These are phyloP conservation scores for Drosophila pegasa DNA, from an alignment of 2,888 invertebrate genomes.

Conservation along the genomic window DNA sequence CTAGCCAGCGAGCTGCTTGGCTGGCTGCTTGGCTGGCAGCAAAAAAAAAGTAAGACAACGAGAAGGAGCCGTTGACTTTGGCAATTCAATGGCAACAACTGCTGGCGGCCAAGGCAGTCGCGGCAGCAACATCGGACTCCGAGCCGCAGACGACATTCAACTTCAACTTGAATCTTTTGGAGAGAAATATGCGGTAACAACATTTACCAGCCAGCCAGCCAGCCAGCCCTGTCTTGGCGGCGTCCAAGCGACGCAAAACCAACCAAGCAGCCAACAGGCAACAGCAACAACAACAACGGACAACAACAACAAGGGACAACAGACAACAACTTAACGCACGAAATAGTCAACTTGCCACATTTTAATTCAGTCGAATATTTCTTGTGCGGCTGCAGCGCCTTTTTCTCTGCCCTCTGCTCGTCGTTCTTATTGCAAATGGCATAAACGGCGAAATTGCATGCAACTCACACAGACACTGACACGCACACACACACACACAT, in stretches of 20 bases:
- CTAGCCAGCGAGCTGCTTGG: constrained; percentile 19
- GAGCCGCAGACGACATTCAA: constrained; percentile 68
- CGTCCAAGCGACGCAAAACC: constrained; percentile 34
- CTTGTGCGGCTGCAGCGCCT: constrained; percentile 33
- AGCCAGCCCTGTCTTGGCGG: constrained; percentile 37
- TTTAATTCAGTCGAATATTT: constrained; percentile 80
- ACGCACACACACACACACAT: constrained; percentile 16
- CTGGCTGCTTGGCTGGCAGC: constrained; percentile 14
- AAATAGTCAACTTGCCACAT: constrained; percentile 81
- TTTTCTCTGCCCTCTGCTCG: constrained; percentile 22
- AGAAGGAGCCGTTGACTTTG: constrained; percentile 72
- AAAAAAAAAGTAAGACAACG: constrained; percentile 13
- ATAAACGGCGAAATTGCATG: constrained; percentile 71
- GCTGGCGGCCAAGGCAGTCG: constrained; percentile 33
- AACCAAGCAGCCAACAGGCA: constrained; percentile 41
- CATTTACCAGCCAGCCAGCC: constrained; percentile 61
- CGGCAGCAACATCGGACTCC: constrained; percentile 25
- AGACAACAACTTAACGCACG: constrained; percentile 57
- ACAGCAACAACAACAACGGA: constrained; percentile 22
- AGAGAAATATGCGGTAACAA: constrained; percentile 77
- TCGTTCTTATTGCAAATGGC: constrained; percentile 68
- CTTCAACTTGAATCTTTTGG: constrained; percentile 68
- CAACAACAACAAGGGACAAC: constrained; percentile 22
- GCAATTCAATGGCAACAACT: constrained; percentile 74
- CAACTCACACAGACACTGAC: constrained; percentile 43